Conservation (phyloP, 64 coral and sea anemone species). For the Stylophora pistillata region DNA sequence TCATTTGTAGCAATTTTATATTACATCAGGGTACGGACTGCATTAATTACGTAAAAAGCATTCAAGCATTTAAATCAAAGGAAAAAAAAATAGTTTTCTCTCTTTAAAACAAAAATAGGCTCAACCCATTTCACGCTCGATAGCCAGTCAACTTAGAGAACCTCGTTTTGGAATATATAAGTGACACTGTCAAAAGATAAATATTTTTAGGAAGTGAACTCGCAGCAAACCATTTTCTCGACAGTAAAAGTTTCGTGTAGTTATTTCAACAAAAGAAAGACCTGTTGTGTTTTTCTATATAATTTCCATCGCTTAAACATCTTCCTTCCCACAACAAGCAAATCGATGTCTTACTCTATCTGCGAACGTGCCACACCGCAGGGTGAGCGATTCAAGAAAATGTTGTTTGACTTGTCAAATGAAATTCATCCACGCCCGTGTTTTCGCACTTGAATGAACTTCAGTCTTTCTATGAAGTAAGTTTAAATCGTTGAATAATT, state of each 20-base stretch:
- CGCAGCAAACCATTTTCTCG: too few species aligned
- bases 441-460: too few species aligned
- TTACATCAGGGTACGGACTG: neutral
- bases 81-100: neutral
- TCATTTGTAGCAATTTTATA: neutral
- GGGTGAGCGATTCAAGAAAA: neutral
- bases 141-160: neutral
- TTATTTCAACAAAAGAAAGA: too few species aligned
- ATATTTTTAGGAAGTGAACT: too few species aligned
- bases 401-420: neutral
- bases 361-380: neutral
- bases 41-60: conserved; percentile 1
- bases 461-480: neutral
- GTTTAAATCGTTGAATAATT: neutral
- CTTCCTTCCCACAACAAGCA: neutral
- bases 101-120: neutral
- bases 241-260: too few species aligned
- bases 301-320: too few species aligned
- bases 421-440: neutral
- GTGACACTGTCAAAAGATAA: too few species aligned
- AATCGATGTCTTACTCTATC: neutral
- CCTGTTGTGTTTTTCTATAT: too few species aligned
- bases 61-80: neutral
- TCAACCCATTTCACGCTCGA: neutral
- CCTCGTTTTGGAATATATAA: too few species aligned